Percentiles rank a stretch among this genome's conserved stretches.
Evolutionary conservation across 2,113 vertebrate genomes (phyloP).

Genomic region (Seriola aureovittata): DNA sequence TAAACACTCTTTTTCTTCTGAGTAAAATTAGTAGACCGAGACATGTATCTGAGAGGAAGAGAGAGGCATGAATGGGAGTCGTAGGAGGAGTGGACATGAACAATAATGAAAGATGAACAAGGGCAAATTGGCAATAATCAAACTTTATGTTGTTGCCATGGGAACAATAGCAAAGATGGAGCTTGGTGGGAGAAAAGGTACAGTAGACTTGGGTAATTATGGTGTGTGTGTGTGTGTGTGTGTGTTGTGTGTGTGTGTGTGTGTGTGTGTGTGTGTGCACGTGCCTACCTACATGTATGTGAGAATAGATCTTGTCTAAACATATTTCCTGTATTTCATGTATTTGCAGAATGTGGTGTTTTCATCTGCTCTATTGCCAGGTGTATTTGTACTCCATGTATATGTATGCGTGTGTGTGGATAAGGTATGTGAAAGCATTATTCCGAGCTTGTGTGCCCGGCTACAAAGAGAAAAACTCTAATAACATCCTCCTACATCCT

Average conservation of each 20-base stretch:
- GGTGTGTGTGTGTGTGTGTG: neutral
- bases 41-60: neutral
- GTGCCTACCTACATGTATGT: neutral
- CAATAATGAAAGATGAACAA: constrained; percentile 37
- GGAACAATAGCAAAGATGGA: constrained; percentile 37
- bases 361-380: neutral
- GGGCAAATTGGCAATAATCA: constrained; percentile 52
- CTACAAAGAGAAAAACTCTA: neutral
- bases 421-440: neutral
- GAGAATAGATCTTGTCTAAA: neutral
- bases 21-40: constrained; percentile 10
- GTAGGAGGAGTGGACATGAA: constrained; percentile 31
- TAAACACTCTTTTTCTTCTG: constrained; percentile 28
- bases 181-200: constrained; percentile 20
- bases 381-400: neutral
- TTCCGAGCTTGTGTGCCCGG: neutral
- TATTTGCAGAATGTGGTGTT: constrained; percentile 1
- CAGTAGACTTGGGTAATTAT: constrained; percentile 35
- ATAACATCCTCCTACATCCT: constrained; percentile 24
- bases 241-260: neutral
- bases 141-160: constrained; percentile 57
- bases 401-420: neutral
- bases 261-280: too few species aligned
- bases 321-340: neutral
- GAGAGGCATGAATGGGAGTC: neutral